Evolutionary conservation across 2,888 invertebrate genomes (phyloP).

Genomic region (Melinaea marsaeus): DNA sequence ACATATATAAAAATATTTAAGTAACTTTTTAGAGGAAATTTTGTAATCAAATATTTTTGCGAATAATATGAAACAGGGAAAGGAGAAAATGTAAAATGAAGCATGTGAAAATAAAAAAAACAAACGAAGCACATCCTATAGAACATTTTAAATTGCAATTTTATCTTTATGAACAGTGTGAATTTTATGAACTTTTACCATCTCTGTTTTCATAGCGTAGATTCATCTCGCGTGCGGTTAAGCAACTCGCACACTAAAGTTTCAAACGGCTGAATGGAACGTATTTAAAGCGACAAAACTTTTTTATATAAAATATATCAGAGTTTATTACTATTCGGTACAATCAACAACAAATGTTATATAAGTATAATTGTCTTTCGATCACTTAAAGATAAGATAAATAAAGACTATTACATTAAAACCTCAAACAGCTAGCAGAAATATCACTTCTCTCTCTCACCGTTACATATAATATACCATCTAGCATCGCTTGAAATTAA

Average conservation of each 20-base stretch:
- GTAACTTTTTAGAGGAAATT: too few relatives aligned
- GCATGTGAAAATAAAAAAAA: not conserved
- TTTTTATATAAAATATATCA: conserved; percentile 1
- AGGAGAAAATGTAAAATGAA: not conserved
- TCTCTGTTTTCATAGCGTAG: conserved; percentile 13
- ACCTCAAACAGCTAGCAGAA: too few relatives aligned
- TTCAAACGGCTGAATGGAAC: conserved; percentile 4
- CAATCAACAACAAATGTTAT: too few relatives aligned
- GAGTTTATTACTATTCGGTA: not conserved
- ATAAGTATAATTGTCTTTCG: too few relatives aligned
- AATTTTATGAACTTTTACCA: conserved; percentile 11
- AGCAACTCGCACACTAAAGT: conserved; percentile 2
- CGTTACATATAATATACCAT: too few relatives aligned
- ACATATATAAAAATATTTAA: too few relatives aligned
- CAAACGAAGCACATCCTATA: not conserved
- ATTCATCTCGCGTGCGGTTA: conserved; percentile 14
- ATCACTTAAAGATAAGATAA: too few relatives aligned
- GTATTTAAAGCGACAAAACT: not conserved
- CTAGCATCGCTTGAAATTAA: too few relatives aligned
- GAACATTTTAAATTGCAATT: conserved; percentile 5
- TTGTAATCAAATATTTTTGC: too few relatives aligned
- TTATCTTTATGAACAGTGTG: conserved; percentile 6
- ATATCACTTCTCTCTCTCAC: too few relatives aligned
- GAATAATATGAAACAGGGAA: too few relatives aligned
- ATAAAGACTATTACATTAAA: too few relatives aligned